Base-by-base conservation (phyloP, 2,888 invertebrate genomes). In the Pristionchus maxplancki region DNA sequence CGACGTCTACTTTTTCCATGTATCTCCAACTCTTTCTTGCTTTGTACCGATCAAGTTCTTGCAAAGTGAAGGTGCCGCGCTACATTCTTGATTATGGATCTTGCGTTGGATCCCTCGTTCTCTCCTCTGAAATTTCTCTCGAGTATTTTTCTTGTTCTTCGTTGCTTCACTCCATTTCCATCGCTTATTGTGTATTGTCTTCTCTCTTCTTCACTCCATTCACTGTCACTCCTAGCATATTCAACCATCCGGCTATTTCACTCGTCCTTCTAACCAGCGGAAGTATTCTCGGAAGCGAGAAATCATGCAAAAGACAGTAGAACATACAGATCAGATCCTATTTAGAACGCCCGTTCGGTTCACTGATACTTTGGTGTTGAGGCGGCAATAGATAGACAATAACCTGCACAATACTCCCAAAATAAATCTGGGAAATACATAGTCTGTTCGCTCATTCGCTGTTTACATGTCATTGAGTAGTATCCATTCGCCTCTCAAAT, bases 191-290 rank as follows among this genome's bases (percentile, higher is more conserved):
- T 53, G 20, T 34, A 34, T 58, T 58, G 20, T 34, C 53, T 58
- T 28, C 83, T 83, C 58, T 31, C 34, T 20, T 34, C 34, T 58
- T 34, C 83, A 31, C 34, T 83, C 58, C 44, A 83, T 83, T 50
- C 20, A 34, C 58, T 48, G 50, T 82, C 24, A 28, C 83, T 34
- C 44, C 8, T 53, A 58, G 50, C 53, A 83, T 58, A 58, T 58
- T 83, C 58, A 31, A 31, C 13, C 34, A 11, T 17, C 17, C 9
- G 48, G 44, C 81, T 28, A 50, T 50, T 81, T 50, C n/a, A 50
- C 34, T 53, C 44, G 40, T 67, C 28, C 64, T 34, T 40, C 83
- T 53, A 58, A n/a, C 9, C 84, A 85, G 78, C 89, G 86, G 50
- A 81, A 86, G 9, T 37, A 53, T 53, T 78, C 78, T 78, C 78